Evolutionary conservation across 2,113 vertebrate genomes (phyloP), one percentile per base, ranked within the genome.

Genomic region (Limanda limanda): DNA sequence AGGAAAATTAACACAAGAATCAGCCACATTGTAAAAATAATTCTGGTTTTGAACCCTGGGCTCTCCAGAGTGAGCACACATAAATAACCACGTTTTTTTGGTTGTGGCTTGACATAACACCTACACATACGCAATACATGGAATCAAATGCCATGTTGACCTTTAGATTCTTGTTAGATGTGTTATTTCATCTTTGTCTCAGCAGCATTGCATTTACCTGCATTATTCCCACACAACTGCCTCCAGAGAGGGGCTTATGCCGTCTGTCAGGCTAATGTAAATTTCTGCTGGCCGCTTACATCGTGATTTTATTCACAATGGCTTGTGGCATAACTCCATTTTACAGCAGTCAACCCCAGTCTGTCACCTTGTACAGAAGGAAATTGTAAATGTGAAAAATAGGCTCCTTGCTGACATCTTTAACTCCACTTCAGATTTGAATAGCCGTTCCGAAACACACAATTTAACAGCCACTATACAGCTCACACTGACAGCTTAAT

Each of bases 261-360:
- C 56, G 77, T 70, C 73, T 81, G 72, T 79, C 85, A 83, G 68
- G 20, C 76, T 72, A 84, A 86, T 82, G 76, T 68, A 59, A 42
- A 71, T 79, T 88, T 88, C 31, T 86, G 84, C 83, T 74, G 80
- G 40, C 75, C 48, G 51, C 74, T 76, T 86, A 77, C 86, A 83
- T 60, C 64, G 52, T 82, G 76, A 73, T 87, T 90, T 87, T 86
- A 65, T 73, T 67, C 85, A 83, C 82, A 90, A 74, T 76, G 84
- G 80, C 72, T 70, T 61, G 71, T 82, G 71, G 71, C 76, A 82
- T 88, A 83, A 86, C 82, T 87, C 86, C 71, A 73, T 91, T 92
- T 89, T 83, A 83, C 73, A 78, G 84, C 78, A 71, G 79, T 88
- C 87, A 82, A 77, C 69, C 76, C 45, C 62, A 54, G 78, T 79